phyloP scores from a whole-genome alignment of 2,888 invertebrate species.

The Eurytoma adleriae region DNA sequence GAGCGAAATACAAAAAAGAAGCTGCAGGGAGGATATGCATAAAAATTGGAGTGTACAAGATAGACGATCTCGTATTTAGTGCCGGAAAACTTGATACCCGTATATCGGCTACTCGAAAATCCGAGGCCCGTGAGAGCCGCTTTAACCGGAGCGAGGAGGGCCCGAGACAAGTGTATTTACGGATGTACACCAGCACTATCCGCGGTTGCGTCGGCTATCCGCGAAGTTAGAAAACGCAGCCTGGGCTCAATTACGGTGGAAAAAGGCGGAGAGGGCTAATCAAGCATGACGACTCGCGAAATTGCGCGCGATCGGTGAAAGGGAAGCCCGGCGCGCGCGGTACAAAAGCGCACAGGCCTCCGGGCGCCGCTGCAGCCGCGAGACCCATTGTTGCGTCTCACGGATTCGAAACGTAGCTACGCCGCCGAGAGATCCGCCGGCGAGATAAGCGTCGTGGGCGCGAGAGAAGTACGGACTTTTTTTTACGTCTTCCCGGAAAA shows the following conservation, averaged over 20 bases:
- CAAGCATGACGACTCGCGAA: background rate
- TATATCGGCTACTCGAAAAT: too few species aligned
- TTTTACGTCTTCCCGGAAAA: conserved; percentile 50
- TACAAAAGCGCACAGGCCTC: background rate
- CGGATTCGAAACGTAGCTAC: background rate
- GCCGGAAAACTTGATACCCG: too few species aligned
- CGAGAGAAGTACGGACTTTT: background rate
- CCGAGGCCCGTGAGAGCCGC: background rate
- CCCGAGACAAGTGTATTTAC: conserved; percentile 1
- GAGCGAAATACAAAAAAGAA: too few species aligned
- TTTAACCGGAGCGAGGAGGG: background rate
- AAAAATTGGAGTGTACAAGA: too few species aligned
- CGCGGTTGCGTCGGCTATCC: background rate
- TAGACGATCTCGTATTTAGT: too few species aligned
- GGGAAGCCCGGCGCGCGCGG: background rate
- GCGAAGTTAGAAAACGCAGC: background rate
- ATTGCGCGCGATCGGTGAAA: background rate
- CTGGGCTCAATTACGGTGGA: too few species aligned
- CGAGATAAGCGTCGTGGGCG: conserved; percentile 3
- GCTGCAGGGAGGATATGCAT: too few species aligned
- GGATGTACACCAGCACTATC: background rate
- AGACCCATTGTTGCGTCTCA: too few species aligned
- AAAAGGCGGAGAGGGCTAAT: too few species aligned
- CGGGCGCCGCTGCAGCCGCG: background rate
- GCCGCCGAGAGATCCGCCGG: background rate